Evolutionary conservation across 1,140 invertebrate genomes (phyloP).

Genomic region (Tetramorium alpestre): DNA sequence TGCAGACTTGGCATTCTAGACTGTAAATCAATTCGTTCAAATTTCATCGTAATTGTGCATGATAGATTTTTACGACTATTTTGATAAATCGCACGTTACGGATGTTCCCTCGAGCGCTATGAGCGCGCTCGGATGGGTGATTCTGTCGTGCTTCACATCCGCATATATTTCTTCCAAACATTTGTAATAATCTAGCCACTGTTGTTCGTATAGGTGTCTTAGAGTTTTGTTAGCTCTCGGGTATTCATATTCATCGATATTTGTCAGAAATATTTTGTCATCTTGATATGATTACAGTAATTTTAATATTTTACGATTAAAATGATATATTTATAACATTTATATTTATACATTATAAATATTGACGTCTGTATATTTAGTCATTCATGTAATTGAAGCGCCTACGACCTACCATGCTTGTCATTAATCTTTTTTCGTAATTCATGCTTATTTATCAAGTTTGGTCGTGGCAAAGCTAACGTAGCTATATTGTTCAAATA

Average conservation of each 20-base stretch:
- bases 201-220: slow-evolving; percentile 78
- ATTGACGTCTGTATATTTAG: neutral
- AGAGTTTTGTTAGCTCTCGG: slow-evolving; percentile 81
- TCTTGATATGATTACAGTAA: slow-evolving; percentile 56
- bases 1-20: slow-evolving; percentile 86
- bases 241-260: slow-evolving; percentile 83
- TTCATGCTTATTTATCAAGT: slow-evolving; percentile 63
- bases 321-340: neutral
- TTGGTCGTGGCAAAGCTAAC: neutral
- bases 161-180: slow-evolving; percentile 82
- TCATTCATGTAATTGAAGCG: neutral
- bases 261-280: slow-evolving; percentile 77
- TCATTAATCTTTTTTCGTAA: slow-evolving; percentile 77
- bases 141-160: slow-evolving; percentile 74
- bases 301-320: neutral
- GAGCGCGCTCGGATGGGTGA: slow-evolving; percentile 80
- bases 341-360: neutral
- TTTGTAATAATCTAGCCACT: slow-evolving; percentile 86
- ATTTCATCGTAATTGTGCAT: slow-evolving; percentile 38
- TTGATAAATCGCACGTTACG: slow-evolving; percentile 77
- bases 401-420: slow-evolving; percentile 46
- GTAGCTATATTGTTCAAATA: slow-evolving; percentile 10
- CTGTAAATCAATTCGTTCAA: slow-evolving; percentile 71
- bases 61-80: neutral
- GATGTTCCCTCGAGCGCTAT: slow-evolving; percentile 82